These are phyloP conservation scores for Eulithis testata DNA, from an alignment of 2,888 invertebrate species.

Conservation along the genomic window DNA sequence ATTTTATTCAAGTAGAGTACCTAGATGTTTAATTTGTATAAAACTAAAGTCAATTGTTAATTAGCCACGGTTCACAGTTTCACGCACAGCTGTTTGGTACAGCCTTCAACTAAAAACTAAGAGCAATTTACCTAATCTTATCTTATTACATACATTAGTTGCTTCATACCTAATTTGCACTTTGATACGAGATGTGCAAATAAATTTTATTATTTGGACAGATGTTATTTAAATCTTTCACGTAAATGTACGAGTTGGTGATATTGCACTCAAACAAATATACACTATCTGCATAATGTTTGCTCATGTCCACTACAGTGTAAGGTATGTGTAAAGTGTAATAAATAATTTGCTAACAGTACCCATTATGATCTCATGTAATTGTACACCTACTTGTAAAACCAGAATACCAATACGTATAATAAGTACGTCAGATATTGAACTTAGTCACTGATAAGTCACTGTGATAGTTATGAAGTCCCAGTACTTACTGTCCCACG, in stretches of 20 bases:
- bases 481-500: slow-evolving; percentile 69
- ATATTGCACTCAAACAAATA: not conserved
- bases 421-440: too few relatives aligned
- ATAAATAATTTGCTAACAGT: too few relatives aligned
- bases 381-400: too few relatives aligned
- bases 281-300: too few relatives aligned
- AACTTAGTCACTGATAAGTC: too few relatives aligned
- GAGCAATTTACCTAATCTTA: slow-evolving; percentile 19
- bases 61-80: slow-evolving; percentile 5
- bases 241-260: not conserved
- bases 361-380: too few relatives aligned
- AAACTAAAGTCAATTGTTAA: not conserved
- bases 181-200: slow-evolving; percentile 48
- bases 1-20: not conserved
- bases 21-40: not conserved
- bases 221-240: slow-evolving; percentile 27
- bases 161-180: slow-evolving; percentile 51
- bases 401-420: too few relatives aligned
- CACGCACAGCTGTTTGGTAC: slow-evolving; percentile 10
- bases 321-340: too few relatives aligned
- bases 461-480: too few relatives aligned
- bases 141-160: slow-evolving; percentile 14
- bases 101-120: slow-evolving; percentile 29
- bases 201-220: slow-evolving; percentile 41
- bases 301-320: too few relatives aligned